phyloP scores from a whole-genome alignment of 37 sponge, comb jelly and placozoan genomes.

The Aphrocallistes beatrix region DNA sequence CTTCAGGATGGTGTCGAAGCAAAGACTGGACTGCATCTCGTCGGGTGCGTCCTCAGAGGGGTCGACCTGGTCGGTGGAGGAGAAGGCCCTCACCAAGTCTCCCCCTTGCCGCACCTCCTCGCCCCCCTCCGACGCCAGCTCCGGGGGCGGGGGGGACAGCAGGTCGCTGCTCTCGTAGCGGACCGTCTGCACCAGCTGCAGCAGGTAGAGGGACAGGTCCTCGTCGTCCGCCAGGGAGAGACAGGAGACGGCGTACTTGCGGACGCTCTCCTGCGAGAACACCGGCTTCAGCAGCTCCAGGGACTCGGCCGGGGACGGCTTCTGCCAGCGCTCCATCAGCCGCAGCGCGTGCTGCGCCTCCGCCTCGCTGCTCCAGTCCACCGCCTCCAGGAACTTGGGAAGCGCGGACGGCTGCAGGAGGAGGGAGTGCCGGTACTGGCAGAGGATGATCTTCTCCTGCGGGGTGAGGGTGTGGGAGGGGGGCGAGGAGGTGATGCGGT shows the following conservation, averaged over 20 bases:
- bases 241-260: slow-evolving; percentile 77
- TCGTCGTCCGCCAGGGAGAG: slow-evolving; percentile 81
- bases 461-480: slow-evolving; percentile 54
- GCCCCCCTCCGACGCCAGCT: not conserved
- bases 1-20: not conserved
- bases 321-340: slow-evolving; percentile 80
- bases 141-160: not conserved
- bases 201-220: slow-evolving; percentile 67
- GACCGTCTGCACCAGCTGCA: slow-evolving; percentile 73
- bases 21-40: not conserved
- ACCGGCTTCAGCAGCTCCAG: slow-evolving; percentile 73
- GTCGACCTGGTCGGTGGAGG: not conserved
- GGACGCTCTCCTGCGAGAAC: slow-evolving; percentile 55
- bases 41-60: not conserved
- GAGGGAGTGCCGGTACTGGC: slow-evolving; percentile 86
- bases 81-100: too few relatives aligned
- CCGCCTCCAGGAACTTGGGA: slow-evolving; percentile 88
- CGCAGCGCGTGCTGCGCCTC: slow-evolving; percentile 59
- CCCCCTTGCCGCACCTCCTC: not conserved
- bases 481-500: slow-evolving; percentile 61
- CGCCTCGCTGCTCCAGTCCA: slow-evolving; percentile 53
- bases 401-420: slow-evolving; percentile 46
- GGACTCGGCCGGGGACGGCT: slow-evolving; percentile 78
- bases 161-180: slow-evolving; percentile 46
- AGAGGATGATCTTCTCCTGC: slow-evolving; percentile 78